A percentile compares a stretch with the other conserved stretches of the same genome.
These are phyloP conservation scores for Micronycteris hirsuta DNA, from an alignment of 2,113 vertebrate species.

Conservation along the genomic window DNA sequence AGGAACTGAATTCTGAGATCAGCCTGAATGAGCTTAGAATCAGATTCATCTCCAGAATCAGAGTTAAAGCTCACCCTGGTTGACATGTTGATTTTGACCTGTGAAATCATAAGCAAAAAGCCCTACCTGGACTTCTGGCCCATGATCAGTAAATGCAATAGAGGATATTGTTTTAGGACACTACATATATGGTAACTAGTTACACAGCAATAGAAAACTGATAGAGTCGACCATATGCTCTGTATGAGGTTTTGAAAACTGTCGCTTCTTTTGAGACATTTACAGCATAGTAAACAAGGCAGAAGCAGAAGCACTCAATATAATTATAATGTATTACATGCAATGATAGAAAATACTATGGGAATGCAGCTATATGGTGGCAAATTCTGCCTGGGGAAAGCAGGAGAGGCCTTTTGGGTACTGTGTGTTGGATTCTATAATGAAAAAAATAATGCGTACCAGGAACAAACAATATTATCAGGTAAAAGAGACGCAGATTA, in stretches of 20 bases:
- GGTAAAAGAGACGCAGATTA: neutral
- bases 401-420: neutral
- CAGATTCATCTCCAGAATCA: neutral
- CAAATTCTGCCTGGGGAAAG: slow-evolving; percentile 23
- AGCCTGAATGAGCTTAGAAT: neutral
- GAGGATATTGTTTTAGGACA: neutral
- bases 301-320: neutral
- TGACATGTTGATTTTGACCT: neutral
- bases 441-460: slow-evolving; percentile 4
- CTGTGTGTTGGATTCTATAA: neutral
- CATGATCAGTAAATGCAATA: neutral
- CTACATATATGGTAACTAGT: neutral
- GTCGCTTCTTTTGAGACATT: neutral
- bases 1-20: neutral
- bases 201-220: neutral
- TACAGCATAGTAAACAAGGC: neutral
- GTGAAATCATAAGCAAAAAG: neutral
- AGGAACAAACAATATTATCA: neutral
- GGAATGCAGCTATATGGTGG: neutral
- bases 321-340: neutral
- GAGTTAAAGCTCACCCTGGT: neutral
- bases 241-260: neutral
- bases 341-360: neutral
- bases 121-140: neutral
- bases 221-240: neutral